Evolutionary conservation across 2,888 invertebrate species (phyloP).

Genomic region (Sialis fuliginosa): DNA sequence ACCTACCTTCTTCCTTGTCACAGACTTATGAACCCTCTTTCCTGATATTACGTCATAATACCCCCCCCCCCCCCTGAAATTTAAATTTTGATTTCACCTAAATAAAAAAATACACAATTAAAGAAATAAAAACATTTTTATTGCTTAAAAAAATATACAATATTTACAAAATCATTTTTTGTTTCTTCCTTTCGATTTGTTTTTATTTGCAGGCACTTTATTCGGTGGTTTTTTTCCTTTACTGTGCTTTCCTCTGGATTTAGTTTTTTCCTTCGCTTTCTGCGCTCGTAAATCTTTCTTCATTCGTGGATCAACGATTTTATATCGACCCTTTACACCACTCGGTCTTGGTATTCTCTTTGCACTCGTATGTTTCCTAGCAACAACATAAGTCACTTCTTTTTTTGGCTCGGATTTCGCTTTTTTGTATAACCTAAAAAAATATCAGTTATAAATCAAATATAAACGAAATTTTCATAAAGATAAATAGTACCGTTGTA

Average conservation of each 20-base stretch:
- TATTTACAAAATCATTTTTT: background rate
- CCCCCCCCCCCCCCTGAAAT: too few species aligned
- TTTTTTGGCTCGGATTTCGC: constrained; percentile 71
- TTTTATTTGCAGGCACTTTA: background rate
- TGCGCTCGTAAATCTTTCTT: constrained; percentile 77
- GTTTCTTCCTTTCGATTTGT: background rate
- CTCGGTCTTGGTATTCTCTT: constrained; percentile 62
- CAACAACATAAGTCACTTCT: constrained; percentile 84
- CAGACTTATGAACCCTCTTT: too few species aligned
- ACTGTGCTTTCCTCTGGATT: constrained; percentile 21
- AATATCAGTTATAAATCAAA: constrained; percentile 9
- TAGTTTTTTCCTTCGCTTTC: constrained; percentile 40
- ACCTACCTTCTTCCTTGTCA: too few species aligned
- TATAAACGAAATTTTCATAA: constrained; percentile 3
- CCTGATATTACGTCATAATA: too few species aligned
- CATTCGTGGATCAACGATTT: constrained; percentile 90
- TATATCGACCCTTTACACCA: constrained; percentile 82
- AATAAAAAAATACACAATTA: too few species aligned
- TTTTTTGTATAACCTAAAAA: constrained; percentile 71
- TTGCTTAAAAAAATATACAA: too few species aligned
- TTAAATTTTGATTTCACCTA: too few species aligned
- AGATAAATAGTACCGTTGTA: constrained; percentile 55
- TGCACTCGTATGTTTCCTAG: constrained; percentile 68
- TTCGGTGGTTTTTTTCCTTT: constrained; percentile 10
- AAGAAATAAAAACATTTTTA: too few species aligned